A percentile compares a stretch with the other conserved stretches of the same genome.
phyloP scores from a whole-genome alignment of 2,113 vertebrate genomes.

The Plotosus lineatus region DNA sequence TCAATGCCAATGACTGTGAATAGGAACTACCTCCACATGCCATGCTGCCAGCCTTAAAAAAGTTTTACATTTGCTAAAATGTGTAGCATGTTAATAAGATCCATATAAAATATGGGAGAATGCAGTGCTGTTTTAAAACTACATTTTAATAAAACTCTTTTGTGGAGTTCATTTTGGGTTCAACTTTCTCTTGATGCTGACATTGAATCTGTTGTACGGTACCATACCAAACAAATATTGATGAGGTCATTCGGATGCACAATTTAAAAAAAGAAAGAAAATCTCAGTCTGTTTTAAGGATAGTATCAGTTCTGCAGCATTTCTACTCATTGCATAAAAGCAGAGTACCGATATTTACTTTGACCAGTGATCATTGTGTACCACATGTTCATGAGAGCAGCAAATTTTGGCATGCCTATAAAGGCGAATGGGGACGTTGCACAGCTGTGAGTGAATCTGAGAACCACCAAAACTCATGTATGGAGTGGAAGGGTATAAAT shows the following conservation, averaged over 20 bases:
- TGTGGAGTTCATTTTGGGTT: background rate
- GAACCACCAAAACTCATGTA: background rate
- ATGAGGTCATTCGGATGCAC: background rate
- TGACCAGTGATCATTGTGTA: background rate
- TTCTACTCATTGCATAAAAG: background rate
- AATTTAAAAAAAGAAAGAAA: background rate
- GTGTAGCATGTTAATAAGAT: background rate
- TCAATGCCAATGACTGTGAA: constrained; percentile 38
- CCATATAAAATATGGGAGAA: background rate
- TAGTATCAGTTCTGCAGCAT: background rate
- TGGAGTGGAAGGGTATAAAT: background rate
- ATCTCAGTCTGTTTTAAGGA: background rate
- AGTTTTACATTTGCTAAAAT: constrained; percentile 8
- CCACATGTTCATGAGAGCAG: background rate
- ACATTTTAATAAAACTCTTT: too few species aligned
- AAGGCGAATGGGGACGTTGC: background rate
- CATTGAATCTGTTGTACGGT: background rate
- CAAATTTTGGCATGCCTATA: background rate
- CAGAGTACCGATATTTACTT: background rate
- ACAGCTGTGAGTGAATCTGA: background rate
- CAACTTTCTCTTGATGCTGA: background rate
- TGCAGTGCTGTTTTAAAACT: background rate
- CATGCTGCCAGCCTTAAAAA: constrained; percentile 25
- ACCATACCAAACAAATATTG: background rate
- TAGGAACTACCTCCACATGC: constrained; percentile 30